A percentile compares a stretch with the other conserved stretches of the same genome.
These are phyloP conservation scores for Argyra leucocephala DNA, from an alignment of 2,888 invertebrate species.

Conservation along the genomic window DNA sequence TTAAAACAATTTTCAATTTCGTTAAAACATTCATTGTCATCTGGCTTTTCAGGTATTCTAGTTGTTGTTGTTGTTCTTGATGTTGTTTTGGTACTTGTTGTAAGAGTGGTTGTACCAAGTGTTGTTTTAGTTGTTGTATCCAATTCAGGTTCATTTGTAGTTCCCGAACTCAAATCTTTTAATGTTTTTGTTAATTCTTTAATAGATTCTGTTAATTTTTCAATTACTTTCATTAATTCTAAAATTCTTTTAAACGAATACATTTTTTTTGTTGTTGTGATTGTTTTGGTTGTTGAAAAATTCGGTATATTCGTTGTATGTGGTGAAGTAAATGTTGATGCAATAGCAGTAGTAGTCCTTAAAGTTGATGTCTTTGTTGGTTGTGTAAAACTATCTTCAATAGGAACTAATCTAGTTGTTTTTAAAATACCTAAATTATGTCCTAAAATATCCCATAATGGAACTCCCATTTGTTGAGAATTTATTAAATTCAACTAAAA, in stretches of 20 bases:
- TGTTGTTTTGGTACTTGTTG: slow-evolving; percentile 16
- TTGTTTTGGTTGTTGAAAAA: not conserved
- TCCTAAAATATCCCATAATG: not conserved
- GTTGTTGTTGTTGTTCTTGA: slow-evolving; percentile 15
- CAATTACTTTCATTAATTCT: not conserved
- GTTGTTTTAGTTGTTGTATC: slow-evolving; percentile 13
- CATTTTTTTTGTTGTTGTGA: not conserved
- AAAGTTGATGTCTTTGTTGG: not conserved
- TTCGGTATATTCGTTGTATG: not conserved
- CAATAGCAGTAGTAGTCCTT: not conserved
- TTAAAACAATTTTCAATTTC: slow-evolving; percentile 9
- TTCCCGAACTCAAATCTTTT: not conserved
- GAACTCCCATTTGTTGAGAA: not conserved
- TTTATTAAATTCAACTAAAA: not conserved
- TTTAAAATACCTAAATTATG: not conserved
- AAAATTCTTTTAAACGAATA: not conserved
- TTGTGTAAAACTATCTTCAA: not conserved
- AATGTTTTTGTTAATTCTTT: slow-evolving; percentile 15
- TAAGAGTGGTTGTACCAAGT: slow-evolving; percentile 14
- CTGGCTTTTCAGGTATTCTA: slow-evolving; percentile 16
- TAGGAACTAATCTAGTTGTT: not conserved
- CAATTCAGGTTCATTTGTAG: not conserved
- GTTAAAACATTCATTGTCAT: not conserved
- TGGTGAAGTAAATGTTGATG: not conserved
- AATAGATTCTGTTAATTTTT: not conserved